phyloP scores from a whole-genome alignment of 2,113 vertebrate species.

The Probosciger aterrimus region DNA sequence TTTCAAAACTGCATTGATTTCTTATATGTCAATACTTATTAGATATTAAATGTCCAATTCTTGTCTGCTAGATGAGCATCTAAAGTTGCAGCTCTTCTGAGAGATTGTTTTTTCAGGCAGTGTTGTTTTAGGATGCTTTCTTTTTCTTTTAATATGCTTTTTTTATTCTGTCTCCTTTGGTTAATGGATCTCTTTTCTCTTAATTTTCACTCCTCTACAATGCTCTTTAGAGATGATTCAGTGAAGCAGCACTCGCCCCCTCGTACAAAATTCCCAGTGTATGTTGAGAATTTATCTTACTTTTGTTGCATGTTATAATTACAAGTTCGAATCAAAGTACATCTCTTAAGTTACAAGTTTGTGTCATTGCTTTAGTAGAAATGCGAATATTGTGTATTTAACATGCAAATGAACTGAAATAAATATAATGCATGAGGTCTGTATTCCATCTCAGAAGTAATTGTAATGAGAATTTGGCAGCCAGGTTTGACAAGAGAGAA shows the following conservation, averaged over 20 bases:
- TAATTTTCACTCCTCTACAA: neutral
- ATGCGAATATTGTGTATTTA: conserved; percentile 70
- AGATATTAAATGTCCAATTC: conserved; percentile 29
- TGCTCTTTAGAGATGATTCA: conserved; percentile 25
- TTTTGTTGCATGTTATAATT: conserved; percentile 27
- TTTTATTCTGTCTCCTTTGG: neutral
- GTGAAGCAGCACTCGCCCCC: neutral
- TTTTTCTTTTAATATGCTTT: neutral
- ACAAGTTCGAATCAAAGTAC: conserved; percentile 50
- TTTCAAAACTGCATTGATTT: conserved; percentile 56
- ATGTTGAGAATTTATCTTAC: conserved; percentile 13
- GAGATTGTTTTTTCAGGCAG: neutral
- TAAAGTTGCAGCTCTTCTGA: neutral
- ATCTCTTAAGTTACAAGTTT: conserved; percentile 61
- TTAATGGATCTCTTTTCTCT: neutral
- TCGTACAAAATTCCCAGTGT: conserved; percentile 18
- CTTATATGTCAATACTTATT: conserved; percentile 50
- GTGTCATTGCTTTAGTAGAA: conserved; percentile 53
- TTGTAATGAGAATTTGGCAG: conserved; percentile 40
- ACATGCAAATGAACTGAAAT: conserved; percentile 67
- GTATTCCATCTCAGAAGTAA: conserved; percentile 60
- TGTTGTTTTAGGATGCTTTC: neutral
- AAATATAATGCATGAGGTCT: conserved; percentile 66
- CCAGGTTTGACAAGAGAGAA: conserved; percentile 44
- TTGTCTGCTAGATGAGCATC: neutral